phyloP scores from a whole-genome alignment of 2,113 vertebrate genomes.

The Ascaphus truei region DNA sequence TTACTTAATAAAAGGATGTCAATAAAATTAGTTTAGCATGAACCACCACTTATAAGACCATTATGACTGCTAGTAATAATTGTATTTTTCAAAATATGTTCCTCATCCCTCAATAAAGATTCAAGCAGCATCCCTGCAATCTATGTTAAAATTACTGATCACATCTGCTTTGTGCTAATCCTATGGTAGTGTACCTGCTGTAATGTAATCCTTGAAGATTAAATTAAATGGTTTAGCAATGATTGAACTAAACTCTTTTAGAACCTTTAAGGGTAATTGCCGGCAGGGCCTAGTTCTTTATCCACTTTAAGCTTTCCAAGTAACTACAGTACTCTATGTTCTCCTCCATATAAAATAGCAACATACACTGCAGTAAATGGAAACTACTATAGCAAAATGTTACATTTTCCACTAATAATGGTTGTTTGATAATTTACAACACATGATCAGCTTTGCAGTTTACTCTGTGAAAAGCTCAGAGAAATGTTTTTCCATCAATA shows the following conservation, averaged over 20 bases:
- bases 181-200: constrained; percentile 1
- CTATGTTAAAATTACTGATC: neutral
- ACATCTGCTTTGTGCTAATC: neutral
- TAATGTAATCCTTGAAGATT: constrained; percentile 6
- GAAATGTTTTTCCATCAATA: too few species aligned
- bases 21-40: too few species aligned
- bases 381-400: neutral
- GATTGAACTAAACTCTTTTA: constrained; percentile 13
- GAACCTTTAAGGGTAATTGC: constrained; percentile 6
- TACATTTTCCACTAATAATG: too few species aligned
- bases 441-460: neutral
- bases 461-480: too few species aligned
- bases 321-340: too few species aligned
- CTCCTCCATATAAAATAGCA: neutral
- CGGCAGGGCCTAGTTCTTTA: constrained; percentile 12
- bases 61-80: too few species aligned
- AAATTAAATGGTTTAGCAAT: constrained; percentile 9
- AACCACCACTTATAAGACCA: too few species aligned
- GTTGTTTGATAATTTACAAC: neutral
- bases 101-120: neutral
- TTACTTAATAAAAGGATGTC: too few species aligned
- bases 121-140: neutral
- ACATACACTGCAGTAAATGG: neutral
- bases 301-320: neutral
- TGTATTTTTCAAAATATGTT: neutral